phyloP scores from a whole-genome alignment of 2,888 invertebrate genomes.

The Opisthograptis luteolata region DNA sequence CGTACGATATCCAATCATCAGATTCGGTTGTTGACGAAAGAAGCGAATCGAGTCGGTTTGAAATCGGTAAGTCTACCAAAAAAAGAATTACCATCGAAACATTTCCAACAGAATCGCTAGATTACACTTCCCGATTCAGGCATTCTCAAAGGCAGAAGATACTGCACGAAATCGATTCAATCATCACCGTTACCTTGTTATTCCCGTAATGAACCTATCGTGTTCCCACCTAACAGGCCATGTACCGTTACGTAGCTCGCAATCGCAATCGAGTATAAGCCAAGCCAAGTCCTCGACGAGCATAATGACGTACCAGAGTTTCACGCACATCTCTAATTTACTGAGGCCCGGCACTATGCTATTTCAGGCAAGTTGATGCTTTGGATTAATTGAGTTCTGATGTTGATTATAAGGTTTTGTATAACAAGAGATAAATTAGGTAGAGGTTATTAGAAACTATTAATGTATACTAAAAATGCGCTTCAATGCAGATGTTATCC shows the following conservation, averaged over 20 bases:
- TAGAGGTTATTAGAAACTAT: too few relatives aligned
- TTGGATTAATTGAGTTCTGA: not conserved
- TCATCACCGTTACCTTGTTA: not conserved
- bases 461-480: too few relatives aligned
- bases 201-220: conserved; percentile 42
- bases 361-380: conserved; percentile 59
- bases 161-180: too few relatives aligned
- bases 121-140: too few relatives aligned
- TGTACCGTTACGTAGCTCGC: conserved; percentile 49
- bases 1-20: conserved; percentile 54
- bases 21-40: conserved; percentile 61
- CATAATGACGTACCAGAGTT: conserved; percentile 60
- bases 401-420: not conserved
- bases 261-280: conserved; percentile 68
- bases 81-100: not conserved
- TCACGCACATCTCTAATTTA: conserved; percentile 54
- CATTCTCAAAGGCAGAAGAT: too few relatives aligned
- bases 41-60: conserved; percentile 60
- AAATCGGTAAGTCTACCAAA: conserved; percentile 44
- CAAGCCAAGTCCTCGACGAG: conserved; percentile 64
- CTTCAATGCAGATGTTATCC: too few relatives aligned
- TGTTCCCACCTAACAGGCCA: conserved; percentile 41
- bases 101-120: too few relatives aligned
- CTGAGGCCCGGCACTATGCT: conserved; percentile 65
- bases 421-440: not conserved